A percentile compares a stretch with the other conserved stretches of the same genome.
These are phyloP conservation scores for Conomelus anceps DNA, from an alignment of 2,888 invertebrate species.

Conservation along the genomic window DNA sequence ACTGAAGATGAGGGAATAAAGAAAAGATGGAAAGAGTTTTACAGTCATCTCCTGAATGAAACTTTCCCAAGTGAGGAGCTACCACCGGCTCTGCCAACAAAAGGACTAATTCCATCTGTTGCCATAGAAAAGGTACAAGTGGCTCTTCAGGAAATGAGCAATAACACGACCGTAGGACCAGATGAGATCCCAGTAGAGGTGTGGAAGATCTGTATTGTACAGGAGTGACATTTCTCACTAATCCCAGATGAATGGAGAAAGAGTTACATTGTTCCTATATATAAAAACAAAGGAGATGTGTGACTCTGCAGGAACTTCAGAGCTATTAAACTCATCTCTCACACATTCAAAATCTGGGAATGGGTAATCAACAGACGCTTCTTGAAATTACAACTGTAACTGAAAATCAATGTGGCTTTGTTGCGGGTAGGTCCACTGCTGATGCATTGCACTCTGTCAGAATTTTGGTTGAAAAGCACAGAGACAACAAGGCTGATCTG, in stretches of 20 bases:
- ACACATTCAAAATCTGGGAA: not conserved
- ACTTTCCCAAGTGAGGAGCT: not conserved
- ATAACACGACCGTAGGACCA: not conserved
- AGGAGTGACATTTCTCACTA: not conserved
- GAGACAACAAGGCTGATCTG: too few species aligned
- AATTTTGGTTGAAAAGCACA: too few species aligned
- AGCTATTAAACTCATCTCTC: not conserved
- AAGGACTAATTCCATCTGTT: not conserved
- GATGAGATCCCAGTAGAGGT: not conserved
- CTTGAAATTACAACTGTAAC: not conserved
- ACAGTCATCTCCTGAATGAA: not conserved
- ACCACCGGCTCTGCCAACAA: not conserved
- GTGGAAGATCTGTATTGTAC: not conserved
- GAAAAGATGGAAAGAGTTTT: not conserved
- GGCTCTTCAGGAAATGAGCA: not conserved
- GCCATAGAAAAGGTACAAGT: not conserved
- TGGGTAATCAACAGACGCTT: not conserved
- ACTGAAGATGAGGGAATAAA: not conserved
- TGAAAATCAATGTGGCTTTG: not conserved
- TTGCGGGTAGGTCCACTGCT: too few species aligned
- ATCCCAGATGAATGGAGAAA: not conserved
- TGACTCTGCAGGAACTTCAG: not conserved
- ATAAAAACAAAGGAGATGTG: not conserved
- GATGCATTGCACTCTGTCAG: too few species aligned
- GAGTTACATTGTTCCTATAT: not conserved